Conservation (phyloP, 2,113 vertebrate genomes). For the Anser cygnoides region DNA sequence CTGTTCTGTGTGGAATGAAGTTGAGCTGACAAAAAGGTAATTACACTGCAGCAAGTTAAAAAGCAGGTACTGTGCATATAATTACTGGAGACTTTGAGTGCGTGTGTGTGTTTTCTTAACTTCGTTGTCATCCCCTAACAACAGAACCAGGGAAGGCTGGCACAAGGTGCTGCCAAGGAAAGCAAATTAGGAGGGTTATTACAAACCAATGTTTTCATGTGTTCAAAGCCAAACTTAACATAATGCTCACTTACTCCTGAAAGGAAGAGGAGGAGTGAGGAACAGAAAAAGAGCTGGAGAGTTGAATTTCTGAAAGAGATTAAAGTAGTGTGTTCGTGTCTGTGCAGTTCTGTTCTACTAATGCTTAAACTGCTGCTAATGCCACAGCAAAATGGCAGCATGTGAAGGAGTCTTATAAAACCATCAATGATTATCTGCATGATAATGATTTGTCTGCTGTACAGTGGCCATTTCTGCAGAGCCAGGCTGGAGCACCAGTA, state of each 20-base stretch:
- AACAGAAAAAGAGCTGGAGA: not conserved
- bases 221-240: conserved; percentile 8
- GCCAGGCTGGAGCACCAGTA: rapidly evolving
- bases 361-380: not conserved
- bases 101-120: conserved; percentile 3
- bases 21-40: conserved; percentile 67
- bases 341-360: not conserved
- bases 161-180: not conserved
- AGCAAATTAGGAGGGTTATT: conserved; percentile 37
- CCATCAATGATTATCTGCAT: not conserved
- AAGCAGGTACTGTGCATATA: conserved; percentile 3
- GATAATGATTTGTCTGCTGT: not conserved
- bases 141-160: not conserved
- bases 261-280: not conserved
- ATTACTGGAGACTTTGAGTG: conserved; percentile 24
- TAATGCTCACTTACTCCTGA: not conserved
- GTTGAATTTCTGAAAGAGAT: not conserved
- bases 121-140: not conserved
- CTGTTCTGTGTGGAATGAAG: conserved; percentile 48
- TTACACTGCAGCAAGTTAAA: conserved; percentile 21
- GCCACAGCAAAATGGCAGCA: not conserved
- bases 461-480: not conserved
- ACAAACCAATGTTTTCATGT: conserved; percentile 3
- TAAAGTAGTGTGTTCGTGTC: not conserved
- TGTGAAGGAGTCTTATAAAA: rapidly evolving